phyloP scores from a whole-genome alignment of 2,797 vertebrate species.

The Knipowitschia caucasica region DNA sequence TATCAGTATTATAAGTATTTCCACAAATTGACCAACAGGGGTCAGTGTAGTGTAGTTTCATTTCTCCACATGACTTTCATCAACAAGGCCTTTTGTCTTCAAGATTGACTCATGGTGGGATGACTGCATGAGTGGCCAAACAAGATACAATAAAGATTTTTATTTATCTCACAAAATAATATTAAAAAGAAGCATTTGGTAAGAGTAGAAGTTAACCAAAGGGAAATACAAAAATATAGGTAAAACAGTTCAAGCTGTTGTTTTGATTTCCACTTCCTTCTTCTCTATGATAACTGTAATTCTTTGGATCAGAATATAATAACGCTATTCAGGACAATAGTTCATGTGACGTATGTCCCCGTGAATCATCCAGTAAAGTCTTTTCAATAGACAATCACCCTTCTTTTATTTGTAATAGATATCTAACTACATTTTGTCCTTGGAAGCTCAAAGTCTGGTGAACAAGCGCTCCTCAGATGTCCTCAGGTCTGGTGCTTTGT shows the following conservation, averaged over 20 bases:
- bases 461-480: constrained; percentile 39
- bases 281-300: constrained; percentile 47
- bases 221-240: constrained; percentile 80
- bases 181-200: constrained; percentile 70
- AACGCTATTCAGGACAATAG: constrained; percentile 53
- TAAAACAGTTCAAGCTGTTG: constrained; percentile 64
- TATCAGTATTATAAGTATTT: not conserved
- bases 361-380: constrained; percentile 43
- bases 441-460: constrained; percentile 56
- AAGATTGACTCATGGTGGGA: not conserved
- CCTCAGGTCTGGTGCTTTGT: constrained; percentile 29
- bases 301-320: constrained; percentile 71
- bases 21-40: constrained; percentile 24
- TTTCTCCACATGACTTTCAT: constrained; percentile 8
- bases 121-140: not conserved
- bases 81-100: constrained; percentile 11
- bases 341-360: constrained; percentile 38
- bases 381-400: constrained; percentile 37
- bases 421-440: constrained; percentile 24
- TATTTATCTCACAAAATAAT: constrained; percentile 72
- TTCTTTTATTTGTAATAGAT: constrained; percentile 37
- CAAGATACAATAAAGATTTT: constrained; percentile 58
- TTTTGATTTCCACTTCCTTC: constrained; percentile 54
- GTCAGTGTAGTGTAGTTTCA: constrained; percentile 35
- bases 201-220: constrained; percentile 62